Evolutionary conservation across 2,113 vertebrate species (phyloP), one percentile per base, ranked within the genome.

Genomic region (Motacilla alba): DNA sequence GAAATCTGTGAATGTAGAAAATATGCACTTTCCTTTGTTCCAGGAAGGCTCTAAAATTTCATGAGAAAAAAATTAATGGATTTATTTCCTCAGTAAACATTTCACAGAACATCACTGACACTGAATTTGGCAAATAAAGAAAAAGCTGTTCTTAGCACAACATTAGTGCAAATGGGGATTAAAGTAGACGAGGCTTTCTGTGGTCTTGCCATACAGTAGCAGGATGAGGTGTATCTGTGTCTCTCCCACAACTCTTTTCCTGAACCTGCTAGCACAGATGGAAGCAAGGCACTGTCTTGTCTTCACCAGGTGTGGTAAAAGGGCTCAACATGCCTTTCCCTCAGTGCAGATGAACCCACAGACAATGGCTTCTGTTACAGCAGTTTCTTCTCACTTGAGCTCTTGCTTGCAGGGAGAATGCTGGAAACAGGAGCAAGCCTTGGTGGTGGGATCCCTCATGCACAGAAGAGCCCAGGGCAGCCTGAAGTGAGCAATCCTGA

Each of bases 1-100:
- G 87, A 62, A 91, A 90, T 67, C 79, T 74, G 83, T 63, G 68
- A 88, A 83, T 43, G 63, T 31, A 77, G 75, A 80, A 96, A 93
- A 94, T 69, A 62, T 41, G 82, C 41, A 9, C 67, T 80, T 85
- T 78, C 24, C 49, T 91, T 82, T 24, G 0, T 73, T 91, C 70
- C 89, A 87, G 64, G 26, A 87, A 67, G 49, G 74, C 53, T 89
- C 70, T 91, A 52, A 70, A 77, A 68, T 83, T 89, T 66, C 28
- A 50, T n/a, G n/a, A 76, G 75, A 26, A 83, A 92, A 35, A 87
- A 84, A 85, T 15, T 21, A 68, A 78, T 43, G 49, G 46, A 80
- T 90, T 83, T 83, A 44, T 79, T 80, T 90, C 44, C 76, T 91
- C 46, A 37, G 78, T 90, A 93, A 93, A 47, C 47, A 28, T 50